Evolutionary conservation across 2,113 vertebrate genomes (phyloP).

Genomic region (Noctilio leporinus): DNA sequence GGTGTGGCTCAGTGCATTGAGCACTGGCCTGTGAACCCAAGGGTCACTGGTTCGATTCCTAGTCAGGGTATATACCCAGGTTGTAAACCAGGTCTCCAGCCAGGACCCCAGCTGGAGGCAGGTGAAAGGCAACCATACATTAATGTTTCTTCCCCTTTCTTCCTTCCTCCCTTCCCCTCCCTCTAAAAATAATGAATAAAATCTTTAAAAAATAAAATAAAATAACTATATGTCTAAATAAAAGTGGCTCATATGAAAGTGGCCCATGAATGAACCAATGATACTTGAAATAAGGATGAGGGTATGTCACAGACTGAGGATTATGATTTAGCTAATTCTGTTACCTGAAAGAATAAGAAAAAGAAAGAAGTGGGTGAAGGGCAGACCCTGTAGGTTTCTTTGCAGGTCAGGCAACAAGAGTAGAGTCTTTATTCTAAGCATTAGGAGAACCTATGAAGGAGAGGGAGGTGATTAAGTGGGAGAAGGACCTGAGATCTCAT

Average conservation of each 20-base stretch:
- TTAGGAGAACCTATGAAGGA: neutral
- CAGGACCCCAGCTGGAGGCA: too few species aligned
- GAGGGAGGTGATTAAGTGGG: neutral
- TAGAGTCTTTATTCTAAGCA: neutral
- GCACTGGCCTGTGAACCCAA: too few species aligned
- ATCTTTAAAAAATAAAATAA: too few species aligned
- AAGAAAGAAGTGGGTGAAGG: neutral
- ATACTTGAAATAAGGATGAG: neutral
- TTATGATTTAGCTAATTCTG: neutral
- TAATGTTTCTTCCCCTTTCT: too few species aligned
- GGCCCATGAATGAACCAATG: neutral
- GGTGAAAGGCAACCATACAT: too few species aligned
- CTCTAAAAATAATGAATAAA: too few species aligned
- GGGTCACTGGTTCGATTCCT: too few species aligned
- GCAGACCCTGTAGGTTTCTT: neutral
- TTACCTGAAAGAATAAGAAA: neutral
- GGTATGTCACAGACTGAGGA: neutral
- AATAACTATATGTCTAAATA: neutral
- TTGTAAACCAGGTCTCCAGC: too few species aligned
- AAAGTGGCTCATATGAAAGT: too few species aligned
- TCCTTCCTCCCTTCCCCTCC: too few species aligned
- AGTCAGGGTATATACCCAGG: too few species aligned
- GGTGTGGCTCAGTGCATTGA: too few species aligned
- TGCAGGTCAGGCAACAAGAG: neutral
- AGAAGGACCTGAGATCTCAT: neutral